Conservation (phyloP, 2,888 invertebrate genomes). For the Bembecia ichneumoniformis region DNA sequence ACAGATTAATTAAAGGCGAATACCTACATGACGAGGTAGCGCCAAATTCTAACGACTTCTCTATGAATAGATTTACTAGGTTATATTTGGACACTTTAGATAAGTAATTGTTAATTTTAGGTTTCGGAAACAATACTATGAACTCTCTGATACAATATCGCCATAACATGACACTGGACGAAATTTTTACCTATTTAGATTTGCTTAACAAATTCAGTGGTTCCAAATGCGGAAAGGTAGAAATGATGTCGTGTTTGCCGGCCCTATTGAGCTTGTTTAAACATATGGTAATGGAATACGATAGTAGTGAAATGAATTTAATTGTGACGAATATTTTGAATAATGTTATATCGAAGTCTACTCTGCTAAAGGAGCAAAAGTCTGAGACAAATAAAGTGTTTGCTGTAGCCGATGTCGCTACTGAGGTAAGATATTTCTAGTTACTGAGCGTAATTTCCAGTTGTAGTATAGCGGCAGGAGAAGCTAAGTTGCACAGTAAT, state of each 20-base stretch:
- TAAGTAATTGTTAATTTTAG: constrained; percentile 23
- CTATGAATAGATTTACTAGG: too few relatives aligned
- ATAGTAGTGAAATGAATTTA: constrained; percentile 52
- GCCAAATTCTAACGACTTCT: background rate
- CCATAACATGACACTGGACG: constrained; percentile 45
- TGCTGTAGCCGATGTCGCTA: constrained; percentile 24
- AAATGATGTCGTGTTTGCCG: constrained; percentile 30
- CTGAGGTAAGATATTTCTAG: constrained; percentile 36
- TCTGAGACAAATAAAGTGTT: constrained; percentile 18
- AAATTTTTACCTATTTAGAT: constrained; percentile 43
- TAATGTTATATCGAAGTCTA: constrained; percentile 35
- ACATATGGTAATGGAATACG: constrained; percentile 38
- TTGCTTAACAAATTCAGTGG: constrained; percentile 35
- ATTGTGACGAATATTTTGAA: constrained; percentile 41
- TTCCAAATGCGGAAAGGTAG: constrained; percentile 27
- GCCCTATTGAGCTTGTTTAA: constrained; percentile 35
- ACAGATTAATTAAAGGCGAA: constrained; percentile 4
- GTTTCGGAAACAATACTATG: constrained; percentile 33
- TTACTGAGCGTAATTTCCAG: too few relatives aligned
- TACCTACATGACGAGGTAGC: background rate
- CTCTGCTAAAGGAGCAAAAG: constrained; percentile 15
- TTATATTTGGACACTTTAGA: too few relatives aligned
- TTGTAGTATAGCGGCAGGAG: too few relatives aligned
- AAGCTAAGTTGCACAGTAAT: too few relatives aligned
- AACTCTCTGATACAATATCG: constrained; percentile 31